Conservation (phyloP, 2,888 invertebrate species). For the Andrena flavipes region DNA sequence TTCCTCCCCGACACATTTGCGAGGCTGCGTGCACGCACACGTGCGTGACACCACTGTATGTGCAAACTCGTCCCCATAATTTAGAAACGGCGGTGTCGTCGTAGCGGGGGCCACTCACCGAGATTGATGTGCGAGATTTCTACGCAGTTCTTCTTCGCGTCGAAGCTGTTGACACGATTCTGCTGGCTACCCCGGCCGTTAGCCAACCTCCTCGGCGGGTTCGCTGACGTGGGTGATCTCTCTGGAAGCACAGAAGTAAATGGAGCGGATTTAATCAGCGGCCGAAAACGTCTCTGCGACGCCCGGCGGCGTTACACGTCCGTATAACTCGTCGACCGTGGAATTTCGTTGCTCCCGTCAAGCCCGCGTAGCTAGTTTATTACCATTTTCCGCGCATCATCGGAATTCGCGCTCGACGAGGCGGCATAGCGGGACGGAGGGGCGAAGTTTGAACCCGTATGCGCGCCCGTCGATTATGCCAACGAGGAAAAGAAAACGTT, state of each 20-base stretch:
- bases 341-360: conserved; percentile 48
- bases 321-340: conserved; percentile 49
- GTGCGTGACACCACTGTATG: background rate
- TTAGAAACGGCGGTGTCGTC: conserved; percentile 6
- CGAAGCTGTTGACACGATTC: conserved; percentile 78
- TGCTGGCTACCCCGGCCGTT: conserved; percentile 78
- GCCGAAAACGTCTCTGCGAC: background rate
- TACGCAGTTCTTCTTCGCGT: conserved; percentile 79
- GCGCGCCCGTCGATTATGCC: conserved; percentile 57
- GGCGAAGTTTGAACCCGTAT: conserved; percentile 56
- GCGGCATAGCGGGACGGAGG: conserved; percentile 20
- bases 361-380: conserved; percentile 32
- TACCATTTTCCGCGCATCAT: conserved; percentile 56
- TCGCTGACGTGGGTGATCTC: conserved; percentile 79
- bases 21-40: background rate
- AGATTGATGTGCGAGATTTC: conserved; percentile 79
- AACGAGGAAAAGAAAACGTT: conserved; percentile 68
- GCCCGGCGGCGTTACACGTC: conserved; percentile 29
- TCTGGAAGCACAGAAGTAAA: conserved; percentile 71
- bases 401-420: conserved; percentile 45
- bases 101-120: conserved; percentile 72
- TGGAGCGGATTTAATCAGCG: background rate
- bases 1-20: conserved; percentile 41
- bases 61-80: conserved; percentile 37
- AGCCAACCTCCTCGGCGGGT: conserved; percentile 77